Evolutionary conservation across 2,113 vertebrate species (phyloP).

Genomic region (Cebidichthys violaceus): DNA sequence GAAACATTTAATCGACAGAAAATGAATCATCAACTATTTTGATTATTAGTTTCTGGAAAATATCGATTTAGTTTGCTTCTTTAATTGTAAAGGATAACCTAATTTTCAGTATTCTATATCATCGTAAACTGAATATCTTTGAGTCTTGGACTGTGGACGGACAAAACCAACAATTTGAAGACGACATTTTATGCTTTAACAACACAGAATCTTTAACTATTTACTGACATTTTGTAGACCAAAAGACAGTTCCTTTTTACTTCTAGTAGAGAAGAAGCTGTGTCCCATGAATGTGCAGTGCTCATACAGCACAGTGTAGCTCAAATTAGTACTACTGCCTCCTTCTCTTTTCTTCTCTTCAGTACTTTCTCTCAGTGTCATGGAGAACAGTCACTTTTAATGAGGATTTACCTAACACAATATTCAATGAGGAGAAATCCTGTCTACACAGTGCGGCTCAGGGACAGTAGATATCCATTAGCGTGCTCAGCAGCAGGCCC

Average conservation of each 20-base stretch:
- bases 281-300: conserved; percentile 1
- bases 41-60: not conserved
- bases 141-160: no score
- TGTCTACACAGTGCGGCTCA: conserved; percentile 46
- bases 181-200: not conserved
- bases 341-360: conserved; percentile 17
- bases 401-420: conserved; percentile 67
- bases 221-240: not conserved
- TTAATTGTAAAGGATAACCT: not conserved
- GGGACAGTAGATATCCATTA: conserved; percentile 70
- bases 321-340: conserved; percentile 3
- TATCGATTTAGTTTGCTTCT: not conserved
- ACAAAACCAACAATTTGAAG: not conserved
- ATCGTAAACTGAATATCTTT: not conserved
- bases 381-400: conserved; percentile 34
- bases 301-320: conserved; percentile 3
- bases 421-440: conserved; percentile 68
- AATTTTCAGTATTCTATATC: not conserved
- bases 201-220: not conserved
- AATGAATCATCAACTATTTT: not conserved
- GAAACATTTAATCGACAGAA: not conserved
- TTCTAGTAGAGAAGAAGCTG: conserved; percentile 2
- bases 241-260: not conserved
- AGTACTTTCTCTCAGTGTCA: conserved; percentile 36
- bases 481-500: conserved; percentile 62